Conservation (phyloP, 2,888 invertebrate genomes). For the Dryococelus australis region DNA sequence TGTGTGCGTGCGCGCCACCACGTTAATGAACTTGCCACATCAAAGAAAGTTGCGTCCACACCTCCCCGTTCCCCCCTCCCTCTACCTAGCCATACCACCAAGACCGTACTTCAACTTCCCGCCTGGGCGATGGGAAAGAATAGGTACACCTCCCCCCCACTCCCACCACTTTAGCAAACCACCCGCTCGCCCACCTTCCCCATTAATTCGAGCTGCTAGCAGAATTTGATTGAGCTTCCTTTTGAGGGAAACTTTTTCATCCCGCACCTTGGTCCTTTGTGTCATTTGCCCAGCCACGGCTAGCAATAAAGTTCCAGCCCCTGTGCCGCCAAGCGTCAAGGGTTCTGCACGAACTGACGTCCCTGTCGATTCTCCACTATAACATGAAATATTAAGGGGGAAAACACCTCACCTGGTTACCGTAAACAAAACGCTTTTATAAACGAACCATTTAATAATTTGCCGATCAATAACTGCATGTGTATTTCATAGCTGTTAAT, state of each 20-base stretch:
- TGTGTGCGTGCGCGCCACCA: background rate
- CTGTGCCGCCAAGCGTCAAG: background rate
- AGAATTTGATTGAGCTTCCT: conserved; percentile 10
- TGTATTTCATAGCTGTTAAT: no score
- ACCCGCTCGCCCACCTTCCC: background rate
- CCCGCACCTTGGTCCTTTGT: background rate
- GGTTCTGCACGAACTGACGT: background rate
- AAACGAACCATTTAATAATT: no score
- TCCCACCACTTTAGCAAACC: background rate
- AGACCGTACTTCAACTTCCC: background rate
- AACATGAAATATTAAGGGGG: background rate
- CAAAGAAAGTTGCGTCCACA: background rate
- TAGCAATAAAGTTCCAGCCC: background rate
- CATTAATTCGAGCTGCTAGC: background rate
- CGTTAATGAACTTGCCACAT: conserved; percentile 13
- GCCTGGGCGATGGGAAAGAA: background rate
- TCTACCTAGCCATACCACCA: background rate
- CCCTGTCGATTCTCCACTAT: background rate
- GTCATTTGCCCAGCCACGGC: conserved; percentile 9
- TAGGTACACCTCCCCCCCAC: background rate
- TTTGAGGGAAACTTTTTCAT: background rate
- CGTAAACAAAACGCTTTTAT: no score
- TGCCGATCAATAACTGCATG: no score
- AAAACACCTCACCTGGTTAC: no score
- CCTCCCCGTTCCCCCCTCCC: conserved; percentile 11